Evolutionary conservation across 2,113 vertebrate species (phyloP).

Genomic region (Gymnocephalus cernua): DNA sequence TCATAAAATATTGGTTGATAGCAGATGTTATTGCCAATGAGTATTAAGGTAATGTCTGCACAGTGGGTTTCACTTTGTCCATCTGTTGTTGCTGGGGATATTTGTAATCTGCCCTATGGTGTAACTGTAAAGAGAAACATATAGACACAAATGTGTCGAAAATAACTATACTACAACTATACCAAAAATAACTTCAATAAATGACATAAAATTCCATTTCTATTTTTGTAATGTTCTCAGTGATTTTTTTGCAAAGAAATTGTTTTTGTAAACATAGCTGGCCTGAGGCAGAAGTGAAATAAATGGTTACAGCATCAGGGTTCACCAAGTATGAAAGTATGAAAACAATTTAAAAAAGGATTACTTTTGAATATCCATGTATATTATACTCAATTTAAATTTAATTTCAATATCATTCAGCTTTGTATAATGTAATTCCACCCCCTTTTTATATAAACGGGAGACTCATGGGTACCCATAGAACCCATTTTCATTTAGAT

Average conservation of each 20-base stretch:
- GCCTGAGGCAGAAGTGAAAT: not conserved
- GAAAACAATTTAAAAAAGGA: not conserved
- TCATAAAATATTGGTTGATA: conserved; percentile 52
- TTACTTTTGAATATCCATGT: not conserved
- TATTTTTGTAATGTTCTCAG: not conserved
- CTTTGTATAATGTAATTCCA: too few relatives aligned
- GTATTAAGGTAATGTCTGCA: conserved; percentile 50
- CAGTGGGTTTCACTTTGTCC: conserved; percentile 45
- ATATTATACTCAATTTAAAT: not conserved
- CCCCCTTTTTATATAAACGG: too few relatives aligned
- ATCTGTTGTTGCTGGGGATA: conserved; percentile 25
- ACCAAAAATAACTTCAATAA: not conserved
- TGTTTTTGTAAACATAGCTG: not conserved
- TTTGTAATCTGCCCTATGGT: conserved; percentile 18
- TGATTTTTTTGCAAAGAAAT: not conserved
- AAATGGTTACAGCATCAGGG: not conserved
- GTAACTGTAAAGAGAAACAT: not conserved
- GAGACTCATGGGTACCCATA: too few relatives aligned
- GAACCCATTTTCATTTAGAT: too few relatives aligned
- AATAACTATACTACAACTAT: not conserved
- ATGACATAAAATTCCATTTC: not conserved
- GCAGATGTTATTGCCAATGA: conserved; percentile 50
- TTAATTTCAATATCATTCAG: too few relatives aligned
- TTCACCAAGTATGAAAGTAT: too few relatives aligned
- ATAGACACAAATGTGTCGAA: not conserved